A percentile compares a stretch with the other conserved stretches of the same genome.
Evolutionary conservation across 1,140 invertebrate genomes (phyloP).

Genomic region (Sitophilus oryzae): DNA sequence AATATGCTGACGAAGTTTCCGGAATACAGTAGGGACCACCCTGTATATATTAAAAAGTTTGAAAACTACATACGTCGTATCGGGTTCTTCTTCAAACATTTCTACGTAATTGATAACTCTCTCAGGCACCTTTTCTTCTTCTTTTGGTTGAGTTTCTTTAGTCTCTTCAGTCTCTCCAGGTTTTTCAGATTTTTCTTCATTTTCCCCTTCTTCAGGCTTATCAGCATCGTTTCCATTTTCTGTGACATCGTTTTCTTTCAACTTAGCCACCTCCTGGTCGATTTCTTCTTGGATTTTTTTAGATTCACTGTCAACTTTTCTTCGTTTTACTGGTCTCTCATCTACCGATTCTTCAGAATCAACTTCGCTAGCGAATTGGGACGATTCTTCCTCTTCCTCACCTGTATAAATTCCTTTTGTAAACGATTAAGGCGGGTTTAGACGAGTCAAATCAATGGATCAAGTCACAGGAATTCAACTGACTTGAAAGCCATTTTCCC

Average conservation of each 20-base stretch:
- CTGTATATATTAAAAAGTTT: not conserved
- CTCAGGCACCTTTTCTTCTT: constrained; percentile 3
- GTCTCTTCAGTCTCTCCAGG: not conserved
- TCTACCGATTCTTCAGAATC: constrained; percentile 25
- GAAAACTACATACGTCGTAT: constrained; percentile 5
- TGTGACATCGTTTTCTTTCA: not conserved
- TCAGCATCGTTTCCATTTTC: not conserved
- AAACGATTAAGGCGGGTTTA: not conserved
- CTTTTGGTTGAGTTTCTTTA: too few species aligned
- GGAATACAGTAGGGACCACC: too few species aligned
- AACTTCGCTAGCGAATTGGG: constrained; percentile 13
- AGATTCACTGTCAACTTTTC: constrained; percentile 20
- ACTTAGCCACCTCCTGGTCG: constrained; percentile 7
- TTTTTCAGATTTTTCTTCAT: not conserved
- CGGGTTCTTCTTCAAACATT: constrained; percentile 22
- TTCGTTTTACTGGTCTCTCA: constrained; percentile 19
- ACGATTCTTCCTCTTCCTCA: constrained; percentile 9
- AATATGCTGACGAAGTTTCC: too few species aligned
- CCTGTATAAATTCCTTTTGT: not conserved
- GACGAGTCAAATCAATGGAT: not conserved
- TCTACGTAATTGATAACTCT: constrained; percentile 10
- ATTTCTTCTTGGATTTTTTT: constrained; percentile 16
- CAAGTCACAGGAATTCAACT: too few species aligned
- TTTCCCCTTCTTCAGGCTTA: constrained; percentile 14
- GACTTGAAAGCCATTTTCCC: too few species aligned